phyloP scores from a whole-genome alignment of 2,113 vertebrate species.

The Pachyramphus minor region DNA sequence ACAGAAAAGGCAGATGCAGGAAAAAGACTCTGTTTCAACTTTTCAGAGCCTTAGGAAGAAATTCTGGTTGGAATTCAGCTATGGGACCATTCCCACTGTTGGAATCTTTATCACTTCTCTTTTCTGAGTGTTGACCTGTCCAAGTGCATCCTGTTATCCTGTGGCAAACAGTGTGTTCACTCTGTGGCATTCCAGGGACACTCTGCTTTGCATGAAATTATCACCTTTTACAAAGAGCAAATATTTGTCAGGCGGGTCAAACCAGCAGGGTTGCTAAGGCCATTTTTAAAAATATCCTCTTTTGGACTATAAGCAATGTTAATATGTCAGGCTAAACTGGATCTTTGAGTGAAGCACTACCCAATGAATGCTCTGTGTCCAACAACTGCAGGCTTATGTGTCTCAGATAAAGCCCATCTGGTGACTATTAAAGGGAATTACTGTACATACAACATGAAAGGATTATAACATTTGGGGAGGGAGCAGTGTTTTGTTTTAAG shows the following conservation, averaged over 20 bases:
- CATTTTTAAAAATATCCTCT: neutral
- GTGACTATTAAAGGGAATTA: constrained; percentile 51
- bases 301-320: neutral
- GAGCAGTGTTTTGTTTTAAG: neutral
- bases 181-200: neutral
- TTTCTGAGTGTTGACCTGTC: neutral
- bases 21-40: neutral
- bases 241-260: neutral
- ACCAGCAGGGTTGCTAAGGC: neutral
- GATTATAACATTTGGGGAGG: neutral
- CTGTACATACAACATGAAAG: constrained; percentile 37
- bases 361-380: neutral
- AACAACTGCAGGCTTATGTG: neutral
- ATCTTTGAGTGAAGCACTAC: neutral
- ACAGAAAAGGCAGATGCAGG: neutral
- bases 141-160: neutral
- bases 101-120: neutral
- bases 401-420: constrained; percentile 40
- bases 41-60: neutral
- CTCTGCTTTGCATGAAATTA: neutral
- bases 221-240: neutral
- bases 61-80: neutral
- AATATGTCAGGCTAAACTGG: neutral
- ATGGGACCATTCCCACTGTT: neutral
- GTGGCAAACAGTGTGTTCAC: neutral